Base-by-base conservation (phyloP, 2,113 vertebrate genomes). In the Phylloscopus whistleri region DNA sequence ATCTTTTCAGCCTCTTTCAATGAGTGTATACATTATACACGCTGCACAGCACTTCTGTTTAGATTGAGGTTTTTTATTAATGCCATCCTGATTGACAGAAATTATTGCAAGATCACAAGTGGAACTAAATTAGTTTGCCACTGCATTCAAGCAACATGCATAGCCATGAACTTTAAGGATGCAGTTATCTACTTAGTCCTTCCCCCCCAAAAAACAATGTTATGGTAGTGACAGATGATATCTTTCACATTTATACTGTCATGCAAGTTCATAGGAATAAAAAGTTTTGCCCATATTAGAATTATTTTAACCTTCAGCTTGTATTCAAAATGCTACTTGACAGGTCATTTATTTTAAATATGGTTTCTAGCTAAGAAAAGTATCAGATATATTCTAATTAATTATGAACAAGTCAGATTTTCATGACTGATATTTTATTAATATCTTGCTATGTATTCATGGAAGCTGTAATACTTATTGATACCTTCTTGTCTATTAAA, bases 41-140 rank as follows among this genome's bases (percentile, higher is more conserved):
- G 23, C 33, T 96, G 69, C 89, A 94, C 55, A 97, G 77, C 84
- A 96, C 59, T 95, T 96, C 87, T 96, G 78, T 96, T 97, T 96
- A 94, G 66, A 97, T 66, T 84, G 82, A 84, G 80, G 85, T 95
- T 93, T 96, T 96, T 93, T 86, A 94, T 97, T 96, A 95, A 96
- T 91, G 85, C 60, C 41, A 89, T 93, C 69, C 48, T 97, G 83
- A 95, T 96, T 96, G 96, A 97, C 89, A 96, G 89, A 97, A 97
- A 97, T 95, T 93, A 96, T 76, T 97, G 73, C 66, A 94, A 91
- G 84, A 92, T 96, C 84, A 96, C 72, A 95, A 93, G 82, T 93
- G 96, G 95, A 96, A 90, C 73, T 90, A 94, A 95, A 95, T 96
- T 93, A 96, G 81, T 72, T 95, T 96, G 59, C 74, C 89, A 88